Evolutionary conservation across 2,113 vertebrate genomes (phyloP).

Genomic region (Butorides virescens): DNA sequence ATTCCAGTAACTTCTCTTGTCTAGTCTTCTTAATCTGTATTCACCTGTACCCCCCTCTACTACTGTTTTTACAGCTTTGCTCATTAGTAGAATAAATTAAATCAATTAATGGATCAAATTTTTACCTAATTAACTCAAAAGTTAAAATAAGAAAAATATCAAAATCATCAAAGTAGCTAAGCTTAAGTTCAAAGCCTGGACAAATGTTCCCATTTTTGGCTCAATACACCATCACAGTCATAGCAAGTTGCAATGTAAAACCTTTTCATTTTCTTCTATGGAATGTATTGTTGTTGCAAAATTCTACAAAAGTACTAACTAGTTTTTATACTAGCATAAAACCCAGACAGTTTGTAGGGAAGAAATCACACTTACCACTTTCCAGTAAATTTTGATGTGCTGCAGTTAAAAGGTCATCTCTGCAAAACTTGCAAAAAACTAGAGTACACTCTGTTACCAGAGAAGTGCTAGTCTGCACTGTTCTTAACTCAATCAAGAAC

Average conservation of each 20-base stretch:
- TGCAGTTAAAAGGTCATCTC: not conserved
- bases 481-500: not conserved
- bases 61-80: not conserved
- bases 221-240: not conserved
- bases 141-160: not conserved
- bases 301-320: not conserved
- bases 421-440: not conserved
- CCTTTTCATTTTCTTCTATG: not conserved
- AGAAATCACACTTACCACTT: not conserved
- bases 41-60: not conserved
- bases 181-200: not conserved
- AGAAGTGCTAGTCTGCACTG: not conserved
- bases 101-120: not conserved
- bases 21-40: not conserved
- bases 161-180: not conserved
- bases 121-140: not conserved
- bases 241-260: not conserved
- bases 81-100: not conserved
- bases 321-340: not conserved
- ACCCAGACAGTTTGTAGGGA: not conserved
- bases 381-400: not conserved
- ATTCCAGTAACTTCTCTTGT: not conserved
- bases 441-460: not conserved
- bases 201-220: not conserved
- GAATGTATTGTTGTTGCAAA: not conserved